Conservation (phyloP, 53 echinoderm and acorn worm species). For the Crossaster papposus region DNA sequence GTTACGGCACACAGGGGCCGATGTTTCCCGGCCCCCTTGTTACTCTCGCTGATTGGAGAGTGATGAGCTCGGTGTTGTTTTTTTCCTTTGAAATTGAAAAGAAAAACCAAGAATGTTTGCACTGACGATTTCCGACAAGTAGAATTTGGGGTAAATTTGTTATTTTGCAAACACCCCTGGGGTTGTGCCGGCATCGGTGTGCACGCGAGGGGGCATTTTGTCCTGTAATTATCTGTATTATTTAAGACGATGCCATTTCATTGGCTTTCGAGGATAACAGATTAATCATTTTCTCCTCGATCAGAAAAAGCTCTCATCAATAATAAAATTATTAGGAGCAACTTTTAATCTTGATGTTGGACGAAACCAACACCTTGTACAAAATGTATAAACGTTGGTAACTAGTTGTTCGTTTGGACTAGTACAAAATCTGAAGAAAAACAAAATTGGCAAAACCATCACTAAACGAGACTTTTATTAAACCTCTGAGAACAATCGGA, state of each 20-base stretch:
- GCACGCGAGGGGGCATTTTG: slow-evolving; percentile 4
- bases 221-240: not conserved
- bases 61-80: not conserved
- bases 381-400: too few relatives aligned
- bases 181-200: slow-evolving; percentile 6
- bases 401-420: too few relatives aligned
- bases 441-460: too few relatives aligned
- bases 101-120: not conserved
- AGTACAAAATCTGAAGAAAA: too few relatives aligned
- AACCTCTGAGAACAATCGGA: too few relatives aligned
- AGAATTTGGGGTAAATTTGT: slow-evolving; percentile 45
- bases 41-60: not conserved
- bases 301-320: too few relatives aligned
- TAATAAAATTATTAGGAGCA: not conserved
- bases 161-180: slow-evolving; percentile 25
- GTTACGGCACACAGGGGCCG: slow-evolving; percentile 16
- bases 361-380: not conserved
- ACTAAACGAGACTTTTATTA: too few relatives aligned
- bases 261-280: not conserved
- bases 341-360: not conserved
- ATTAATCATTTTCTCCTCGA: not conserved
- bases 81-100: not conserved
- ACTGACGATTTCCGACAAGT: slow-evolving; percentile 51
- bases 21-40: not conserved
- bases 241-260: not conserved